These are phyloP conservation scores for Norana najaformis DNA, from an alignment of 2,888 invertebrate genomes.

Conservation along the genomic window DNA sequence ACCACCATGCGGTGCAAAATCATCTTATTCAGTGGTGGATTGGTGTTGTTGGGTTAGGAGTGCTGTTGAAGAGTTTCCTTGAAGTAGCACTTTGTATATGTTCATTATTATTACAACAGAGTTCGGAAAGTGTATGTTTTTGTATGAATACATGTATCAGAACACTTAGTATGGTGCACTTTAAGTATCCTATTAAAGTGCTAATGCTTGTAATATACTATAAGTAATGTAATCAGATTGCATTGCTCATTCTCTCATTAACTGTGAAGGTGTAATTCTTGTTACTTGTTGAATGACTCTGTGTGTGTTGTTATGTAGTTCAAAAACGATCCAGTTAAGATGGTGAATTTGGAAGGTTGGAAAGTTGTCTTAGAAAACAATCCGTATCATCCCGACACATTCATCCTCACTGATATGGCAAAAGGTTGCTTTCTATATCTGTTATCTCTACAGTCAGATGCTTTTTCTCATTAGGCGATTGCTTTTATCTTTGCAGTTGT, in stretches of 20 bases:
- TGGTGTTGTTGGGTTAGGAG: no score
- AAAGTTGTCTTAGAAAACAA: conserved; percentile 75
- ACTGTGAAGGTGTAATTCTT: not conserved
- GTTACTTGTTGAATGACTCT: not conserved
- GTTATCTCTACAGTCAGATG: not conserved
- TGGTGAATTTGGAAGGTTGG: conserved; percentile 80
- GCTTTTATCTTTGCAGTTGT: not conserved
- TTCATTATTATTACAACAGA: no score
- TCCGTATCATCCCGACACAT: conserved; percentile 76
- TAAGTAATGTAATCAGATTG: not conserved
- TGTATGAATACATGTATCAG: no score
- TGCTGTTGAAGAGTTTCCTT: no score
- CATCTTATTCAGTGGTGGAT: no score
- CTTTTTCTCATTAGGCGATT: not conserved
- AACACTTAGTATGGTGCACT: not conserved
- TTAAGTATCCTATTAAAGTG: not conserved
- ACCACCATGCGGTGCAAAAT: no score
- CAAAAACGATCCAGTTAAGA: conserved; percentile 83
- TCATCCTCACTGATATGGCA: conserved; percentile 79
- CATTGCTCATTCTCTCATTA: not conserved
- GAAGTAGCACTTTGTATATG: no score
- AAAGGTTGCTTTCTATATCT: conserved; percentile 65
- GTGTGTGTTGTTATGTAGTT: conserved; percentile 69
- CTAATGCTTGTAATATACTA: not conserved
- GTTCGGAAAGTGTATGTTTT: no score